Evolutionary conservation across 1,140 invertebrate genomes (phyloP).

Genomic region (Drosophila kurseongensis): DNA sequence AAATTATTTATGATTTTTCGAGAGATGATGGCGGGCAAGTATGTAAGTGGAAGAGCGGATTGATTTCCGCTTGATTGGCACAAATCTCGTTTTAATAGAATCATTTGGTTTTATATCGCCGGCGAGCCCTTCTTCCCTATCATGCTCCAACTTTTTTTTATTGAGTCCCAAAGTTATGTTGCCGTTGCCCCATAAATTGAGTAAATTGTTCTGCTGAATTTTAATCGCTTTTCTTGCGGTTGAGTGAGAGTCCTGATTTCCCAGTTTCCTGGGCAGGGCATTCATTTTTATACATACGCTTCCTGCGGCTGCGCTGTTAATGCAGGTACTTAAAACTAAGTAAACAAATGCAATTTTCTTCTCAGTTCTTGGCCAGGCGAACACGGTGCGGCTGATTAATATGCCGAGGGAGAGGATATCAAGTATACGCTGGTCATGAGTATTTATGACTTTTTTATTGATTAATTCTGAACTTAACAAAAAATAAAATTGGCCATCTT

Average conservation of each 20-base stretch:
- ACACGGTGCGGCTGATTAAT: conserved; percentile 8
- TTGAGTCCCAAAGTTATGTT: conserved; percentile 75
- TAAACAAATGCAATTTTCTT: conserved; percentile 42
- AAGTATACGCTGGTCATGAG: no score
- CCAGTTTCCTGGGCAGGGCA: neutral
- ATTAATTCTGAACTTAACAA: neutral
- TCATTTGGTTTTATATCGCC: conserved; percentile 72
- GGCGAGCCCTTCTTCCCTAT: neutral
- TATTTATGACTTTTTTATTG: neutral
- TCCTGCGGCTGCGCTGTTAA: conserved; percentile 5
- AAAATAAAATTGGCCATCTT: no score
- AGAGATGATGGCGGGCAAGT: neutral
- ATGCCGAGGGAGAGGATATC: neutral
- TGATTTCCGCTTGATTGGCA: conserved; percentile 79
- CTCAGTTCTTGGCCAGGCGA: neutral
- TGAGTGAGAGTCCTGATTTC: conserved; percentile 38
- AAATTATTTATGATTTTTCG: conserved; percentile 72
- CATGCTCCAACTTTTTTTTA: conserved; percentile 52
- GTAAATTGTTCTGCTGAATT: conserved; percentile 77
- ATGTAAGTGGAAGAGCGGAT: conserved; percentile 54
- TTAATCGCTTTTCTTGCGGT: conserved; percentile 65
- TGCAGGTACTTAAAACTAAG: conserved; percentile 37
- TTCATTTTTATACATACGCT: neutral
- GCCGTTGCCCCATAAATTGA: conserved; percentile 70
- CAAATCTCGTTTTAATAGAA: conserved; percentile 81